Evolutionary conservation across 2,113 vertebrate species (phyloP).

Genomic region (Quiscalus mexicanus): DNA sequence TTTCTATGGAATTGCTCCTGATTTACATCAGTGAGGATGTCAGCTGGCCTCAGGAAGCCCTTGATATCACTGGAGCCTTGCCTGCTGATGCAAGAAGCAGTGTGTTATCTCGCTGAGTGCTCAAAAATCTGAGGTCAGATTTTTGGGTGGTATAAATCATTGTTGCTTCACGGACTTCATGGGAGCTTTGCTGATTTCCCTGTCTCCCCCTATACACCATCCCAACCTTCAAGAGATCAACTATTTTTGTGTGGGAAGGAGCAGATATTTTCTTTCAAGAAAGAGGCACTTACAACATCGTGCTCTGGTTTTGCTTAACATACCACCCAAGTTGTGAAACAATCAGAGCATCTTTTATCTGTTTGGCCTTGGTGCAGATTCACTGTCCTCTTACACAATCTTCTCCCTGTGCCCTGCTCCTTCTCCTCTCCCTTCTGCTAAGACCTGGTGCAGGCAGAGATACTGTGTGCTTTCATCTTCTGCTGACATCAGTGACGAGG

Average conservation of each 20-base stretch:
- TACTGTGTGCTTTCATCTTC: constrained; percentile 39
- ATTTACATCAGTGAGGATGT: constrained; percentile 39
- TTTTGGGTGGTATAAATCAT: constrained; percentile 52
- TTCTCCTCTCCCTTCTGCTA: background rate
- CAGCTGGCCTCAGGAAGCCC: constrained; percentile 38
- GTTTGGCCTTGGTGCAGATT: constrained; percentile 68
- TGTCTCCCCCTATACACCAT: background rate
- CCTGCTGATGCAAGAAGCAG: constrained; percentile 51
- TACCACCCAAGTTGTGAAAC: constrained; percentile 74
- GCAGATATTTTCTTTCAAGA: constrained; percentile 56
- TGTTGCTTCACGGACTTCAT: background rate
- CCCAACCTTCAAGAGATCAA: constrained; percentile 17
- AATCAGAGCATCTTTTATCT: constrained; percentile 66
- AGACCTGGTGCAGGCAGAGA: background rate
- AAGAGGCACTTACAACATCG: constrained; percentile 60
- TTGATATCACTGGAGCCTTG: constrained; percentile 41
- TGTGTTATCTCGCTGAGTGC: background rate
- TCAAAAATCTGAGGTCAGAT: constrained; percentile 42
- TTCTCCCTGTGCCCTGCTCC: background rate
- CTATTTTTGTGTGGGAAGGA: constrained; percentile 62
- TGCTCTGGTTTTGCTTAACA: constrained; percentile 62
- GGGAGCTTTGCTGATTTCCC: constrained; percentile 3
- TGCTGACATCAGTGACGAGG: constrained; percentile 21
- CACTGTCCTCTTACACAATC: constrained; percentile 68
- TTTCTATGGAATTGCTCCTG: constrained; percentile 39